Conservation (phyloP, 2,888 invertebrate species). For the Ectobius pallidus region DNA sequence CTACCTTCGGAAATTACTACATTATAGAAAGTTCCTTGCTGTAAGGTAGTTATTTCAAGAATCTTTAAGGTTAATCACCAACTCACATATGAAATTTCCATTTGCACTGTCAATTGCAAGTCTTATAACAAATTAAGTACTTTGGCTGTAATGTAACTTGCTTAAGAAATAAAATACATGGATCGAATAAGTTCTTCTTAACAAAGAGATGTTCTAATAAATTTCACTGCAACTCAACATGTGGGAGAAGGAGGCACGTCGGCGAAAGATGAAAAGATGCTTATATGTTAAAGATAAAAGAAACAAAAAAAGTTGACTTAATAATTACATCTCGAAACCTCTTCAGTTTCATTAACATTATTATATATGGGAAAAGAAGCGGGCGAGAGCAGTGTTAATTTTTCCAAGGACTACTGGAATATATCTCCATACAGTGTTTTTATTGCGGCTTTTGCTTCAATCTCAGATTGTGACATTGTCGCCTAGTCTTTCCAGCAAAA, state of each 20-base stretch:
- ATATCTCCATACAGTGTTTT: neutral
- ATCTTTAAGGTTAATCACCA: too few species aligned
- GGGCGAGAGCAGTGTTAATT: neutral
- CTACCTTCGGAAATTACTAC: too few species aligned
- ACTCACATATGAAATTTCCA: too few species aligned
- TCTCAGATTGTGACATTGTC: too few species aligned
- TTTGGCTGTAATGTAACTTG: too few species aligned
- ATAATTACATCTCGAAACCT: conserved; percentile 19
- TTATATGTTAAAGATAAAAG: neutral
- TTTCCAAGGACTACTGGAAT: conserved; percentile 15
- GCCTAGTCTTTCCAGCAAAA: too few species aligned
- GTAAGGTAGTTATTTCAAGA: too few species aligned
- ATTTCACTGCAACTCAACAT: neutral
- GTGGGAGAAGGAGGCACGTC: neutral
- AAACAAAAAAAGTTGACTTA: neutral
- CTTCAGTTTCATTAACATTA: conserved; percentile 15
- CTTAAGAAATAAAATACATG: too few species aligned
- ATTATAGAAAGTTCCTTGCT: too few species aligned
- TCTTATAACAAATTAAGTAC: too few species aligned
- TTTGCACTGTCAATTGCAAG: too few species aligned
- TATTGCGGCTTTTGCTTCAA: neutral
- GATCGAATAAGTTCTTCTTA: too few species aligned
- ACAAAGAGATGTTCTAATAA: neutral
- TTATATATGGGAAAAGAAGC: neutral
- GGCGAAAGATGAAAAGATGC: conserved; percentile 13